Evolutionary conservation across 2,888 invertebrate species (phyloP).

Genomic region (Ectropis crepuscularia): DNA sequence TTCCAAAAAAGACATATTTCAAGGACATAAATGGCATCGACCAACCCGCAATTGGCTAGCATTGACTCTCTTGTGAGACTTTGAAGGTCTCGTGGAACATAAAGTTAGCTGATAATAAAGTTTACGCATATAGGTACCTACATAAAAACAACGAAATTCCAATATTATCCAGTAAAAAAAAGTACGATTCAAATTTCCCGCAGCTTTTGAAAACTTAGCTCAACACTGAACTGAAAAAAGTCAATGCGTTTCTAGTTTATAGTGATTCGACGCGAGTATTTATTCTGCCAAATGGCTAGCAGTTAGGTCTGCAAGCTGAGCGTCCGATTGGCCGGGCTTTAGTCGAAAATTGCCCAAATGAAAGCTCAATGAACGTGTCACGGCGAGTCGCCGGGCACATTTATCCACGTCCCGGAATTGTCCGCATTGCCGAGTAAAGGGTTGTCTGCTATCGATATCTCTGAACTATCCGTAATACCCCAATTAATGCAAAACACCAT

Average conservation of each 20-base stretch:
- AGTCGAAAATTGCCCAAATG: constrained; percentile 83
- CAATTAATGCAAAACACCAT: too few relatives aligned
- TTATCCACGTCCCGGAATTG: constrained; percentile 80
- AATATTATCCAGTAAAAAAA: too few relatives aligned
- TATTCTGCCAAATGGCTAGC: constrained; percentile 64
- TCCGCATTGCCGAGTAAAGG: constrained; percentile 79
- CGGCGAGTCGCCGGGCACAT: constrained; percentile 76
- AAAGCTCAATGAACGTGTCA: constrained; percentile 84
- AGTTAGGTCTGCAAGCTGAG: constrained; percentile 59
- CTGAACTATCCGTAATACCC: constrained; percentile 8
- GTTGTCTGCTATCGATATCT: constrained; percentile 49
- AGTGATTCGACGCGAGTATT: constrained; percentile 57
- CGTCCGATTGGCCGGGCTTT: constrained; percentile 77
- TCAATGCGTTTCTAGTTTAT: constrained; percentile 40
- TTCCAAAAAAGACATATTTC: too few relatives aligned
- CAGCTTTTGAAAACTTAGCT: too few relatives aligned
- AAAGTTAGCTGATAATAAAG: too few relatives aligned
- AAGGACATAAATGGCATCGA: too few relatives aligned
- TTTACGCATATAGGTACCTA: too few relatives aligned
- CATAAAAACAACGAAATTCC: too few relatives aligned
- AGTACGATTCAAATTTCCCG: too few relatives aligned
- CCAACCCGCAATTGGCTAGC: too few relatives aligned
- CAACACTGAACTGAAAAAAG: constrained; percentile 17
- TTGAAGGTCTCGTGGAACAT: too few relatives aligned
- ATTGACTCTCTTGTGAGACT: too few relatives aligned